Conservation (phyloP, 64 coral and sea anemone species). For the Pachyseris speciosa region DNA sequence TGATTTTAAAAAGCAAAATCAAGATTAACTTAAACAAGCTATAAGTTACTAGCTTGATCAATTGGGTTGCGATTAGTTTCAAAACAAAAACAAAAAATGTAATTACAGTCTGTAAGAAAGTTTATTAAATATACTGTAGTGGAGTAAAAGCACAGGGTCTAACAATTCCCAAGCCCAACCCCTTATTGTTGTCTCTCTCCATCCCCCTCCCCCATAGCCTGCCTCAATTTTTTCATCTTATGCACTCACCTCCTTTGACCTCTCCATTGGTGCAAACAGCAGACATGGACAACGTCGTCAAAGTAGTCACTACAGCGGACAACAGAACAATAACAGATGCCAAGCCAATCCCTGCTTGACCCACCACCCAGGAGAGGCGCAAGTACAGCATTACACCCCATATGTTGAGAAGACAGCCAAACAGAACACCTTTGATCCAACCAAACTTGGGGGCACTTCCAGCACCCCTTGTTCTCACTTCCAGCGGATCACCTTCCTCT, state of each 20-base stretch:
- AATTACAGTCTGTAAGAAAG: no score
- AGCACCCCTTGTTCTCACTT: neutral
- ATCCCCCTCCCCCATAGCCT: no score
- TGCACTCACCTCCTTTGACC: conserved; percentile 94
- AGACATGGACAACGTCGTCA: conserved; percentile 97
- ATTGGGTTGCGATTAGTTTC: no score
- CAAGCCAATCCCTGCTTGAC: conserved; percentile 93
- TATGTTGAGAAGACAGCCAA: conserved; percentile 95
- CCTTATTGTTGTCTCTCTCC: no score
- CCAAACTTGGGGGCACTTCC: conserved; percentile 84
- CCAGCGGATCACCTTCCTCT: neutral
- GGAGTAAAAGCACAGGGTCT: no score
- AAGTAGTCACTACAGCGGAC: conserved; percentile 83
- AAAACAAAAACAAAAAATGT: no score
- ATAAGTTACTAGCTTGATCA: no score
- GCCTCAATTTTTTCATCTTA: no score
- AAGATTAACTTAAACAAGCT: no score
- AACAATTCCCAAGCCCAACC: no score
- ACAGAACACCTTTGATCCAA: conserved; percentile 96
- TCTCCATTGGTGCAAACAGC: conserved; percentile 99
- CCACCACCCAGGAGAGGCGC: conserved; percentile 89
- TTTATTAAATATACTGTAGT: no score
- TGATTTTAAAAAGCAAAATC: no score
- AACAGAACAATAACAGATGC: conserved; percentile 85
- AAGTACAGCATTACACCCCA: conserved; percentile 98